A percentile compares a stretch with the other conserved stretches of the same genome.
phyloP scores from a whole-genome alignment of 2,113 vertebrate species.

The Poicephalus meyeri region DNA sequence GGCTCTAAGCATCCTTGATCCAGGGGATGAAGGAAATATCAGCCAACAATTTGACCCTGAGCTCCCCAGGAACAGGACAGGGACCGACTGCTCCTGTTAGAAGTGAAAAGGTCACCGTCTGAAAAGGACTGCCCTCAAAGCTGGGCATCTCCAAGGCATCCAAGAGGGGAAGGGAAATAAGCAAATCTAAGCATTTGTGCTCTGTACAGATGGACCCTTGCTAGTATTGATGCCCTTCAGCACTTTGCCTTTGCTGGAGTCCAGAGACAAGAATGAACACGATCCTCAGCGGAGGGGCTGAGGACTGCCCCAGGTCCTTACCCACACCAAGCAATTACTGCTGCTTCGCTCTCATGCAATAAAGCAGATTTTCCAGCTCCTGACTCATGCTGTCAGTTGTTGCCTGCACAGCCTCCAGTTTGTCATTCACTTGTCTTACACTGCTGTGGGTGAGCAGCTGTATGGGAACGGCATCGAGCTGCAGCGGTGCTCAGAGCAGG shows the following conservation, averaged over 20 bases:
- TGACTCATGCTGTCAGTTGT: neutral
- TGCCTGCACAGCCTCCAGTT: neutral
- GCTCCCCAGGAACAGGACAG: neutral
- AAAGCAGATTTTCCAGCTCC: neutral
- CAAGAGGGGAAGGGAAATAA: neutral
- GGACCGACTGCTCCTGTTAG: neutral
- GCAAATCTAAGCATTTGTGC: neutral
- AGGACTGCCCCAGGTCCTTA: neutral
- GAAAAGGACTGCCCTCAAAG: neutral
- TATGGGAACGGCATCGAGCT: neutral
- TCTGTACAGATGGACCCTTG: neutral
- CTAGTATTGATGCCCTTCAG: neutral
- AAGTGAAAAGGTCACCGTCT: neutral
- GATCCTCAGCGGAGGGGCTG: neutral
- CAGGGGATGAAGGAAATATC: neutral
- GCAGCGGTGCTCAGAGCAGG: neutral
- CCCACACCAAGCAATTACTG: fast-evolving
- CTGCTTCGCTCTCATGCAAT: neutral
- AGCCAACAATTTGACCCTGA: neutral
- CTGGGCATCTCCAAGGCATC: neutral
- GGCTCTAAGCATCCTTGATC: neutral
- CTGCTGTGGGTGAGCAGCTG: neutral
- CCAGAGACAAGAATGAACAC: neutral
- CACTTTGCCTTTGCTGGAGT: neutral
- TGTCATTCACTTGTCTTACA: neutral